Evolutionary conservation across 2,888 invertebrate species (phyloP).

Genomic region (Oscheius sp.): DNA sequence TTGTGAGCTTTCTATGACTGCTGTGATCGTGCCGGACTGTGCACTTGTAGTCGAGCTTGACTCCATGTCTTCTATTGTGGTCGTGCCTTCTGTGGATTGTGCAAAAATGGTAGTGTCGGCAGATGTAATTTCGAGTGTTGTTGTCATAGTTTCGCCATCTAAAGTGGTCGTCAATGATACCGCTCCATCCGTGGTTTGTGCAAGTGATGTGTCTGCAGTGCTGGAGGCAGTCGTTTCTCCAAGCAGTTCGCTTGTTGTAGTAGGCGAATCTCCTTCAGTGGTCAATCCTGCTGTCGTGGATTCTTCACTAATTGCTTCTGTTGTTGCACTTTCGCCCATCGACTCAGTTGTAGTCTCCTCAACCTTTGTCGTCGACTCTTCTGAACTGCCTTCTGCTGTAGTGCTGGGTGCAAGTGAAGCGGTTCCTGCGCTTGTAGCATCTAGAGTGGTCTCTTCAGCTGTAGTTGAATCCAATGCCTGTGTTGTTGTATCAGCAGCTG

Average conservation of each 20-base stretch:
- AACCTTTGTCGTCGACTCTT: background rate
- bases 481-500: background rate
- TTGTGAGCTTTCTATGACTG: constrained; percentile 7
- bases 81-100: constrained; percentile 18
- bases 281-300: background rate
- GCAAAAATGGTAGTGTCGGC: background rate
- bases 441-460: background rate
- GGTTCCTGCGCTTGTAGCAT: background rate
- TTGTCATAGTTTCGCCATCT: background rate
- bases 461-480: background rate
- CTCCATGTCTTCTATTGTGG: constrained; percentile 6
- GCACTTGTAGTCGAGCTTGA: background rate
- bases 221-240: no score
- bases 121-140: background rate
- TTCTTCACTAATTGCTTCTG: background rate
- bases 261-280: background rate
- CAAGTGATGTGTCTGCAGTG: no score
- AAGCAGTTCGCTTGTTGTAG: background rate
- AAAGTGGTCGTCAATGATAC: no score
- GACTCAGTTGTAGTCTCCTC: background rate
- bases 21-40: constrained; percentile 15
- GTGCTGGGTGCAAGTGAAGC: background rate
- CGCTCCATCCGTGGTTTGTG: no score
- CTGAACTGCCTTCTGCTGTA: background rate
- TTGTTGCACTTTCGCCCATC: background rate